These are phyloP conservation scores for Brachypodius melanocephalos DNA, from an alignment of 2,113 vertebrate species.

Conservation along the genomic window DNA sequence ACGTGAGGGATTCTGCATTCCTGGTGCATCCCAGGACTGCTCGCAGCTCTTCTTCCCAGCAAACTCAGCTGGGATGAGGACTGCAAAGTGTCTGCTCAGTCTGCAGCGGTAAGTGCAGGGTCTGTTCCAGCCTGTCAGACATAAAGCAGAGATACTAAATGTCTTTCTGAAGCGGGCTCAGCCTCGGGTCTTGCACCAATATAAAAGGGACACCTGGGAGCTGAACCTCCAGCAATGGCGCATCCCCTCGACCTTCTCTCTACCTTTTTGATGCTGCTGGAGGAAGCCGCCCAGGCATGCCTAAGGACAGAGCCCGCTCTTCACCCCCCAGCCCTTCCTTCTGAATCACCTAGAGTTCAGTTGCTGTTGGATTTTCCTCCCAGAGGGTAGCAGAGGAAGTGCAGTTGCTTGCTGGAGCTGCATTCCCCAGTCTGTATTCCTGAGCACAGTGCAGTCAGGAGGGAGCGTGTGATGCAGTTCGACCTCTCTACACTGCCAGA, in stretches of 20 bases:
- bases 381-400: conserved; percentile 26
- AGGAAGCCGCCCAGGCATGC: not conserved
- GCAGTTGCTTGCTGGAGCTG: conserved; percentile 31
- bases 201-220: not conserved
- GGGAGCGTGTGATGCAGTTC: not conserved
- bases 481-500: not conserved
- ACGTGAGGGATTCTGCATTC: not conserved
- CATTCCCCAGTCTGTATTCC: not conserved
- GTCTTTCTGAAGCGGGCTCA: not conserved
- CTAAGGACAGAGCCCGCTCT: not conserved
- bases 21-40: not conserved
- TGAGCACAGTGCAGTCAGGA: not conserved
- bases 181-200: not conserved
- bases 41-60: not conserved
- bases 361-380: conserved; percentile 40
- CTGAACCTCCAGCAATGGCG: not conserved
- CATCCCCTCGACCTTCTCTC: not conserved
- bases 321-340: not conserved
- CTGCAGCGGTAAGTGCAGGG: not conserved
- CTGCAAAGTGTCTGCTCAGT: not conserved
- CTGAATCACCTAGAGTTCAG: not conserved
- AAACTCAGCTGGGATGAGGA: not conserved
- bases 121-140: not conserved
- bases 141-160: not conserved
- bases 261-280: not conserved